Base-by-base conservation (phyloP, 1,140 invertebrate species). In the Euura lappo region DNA sequence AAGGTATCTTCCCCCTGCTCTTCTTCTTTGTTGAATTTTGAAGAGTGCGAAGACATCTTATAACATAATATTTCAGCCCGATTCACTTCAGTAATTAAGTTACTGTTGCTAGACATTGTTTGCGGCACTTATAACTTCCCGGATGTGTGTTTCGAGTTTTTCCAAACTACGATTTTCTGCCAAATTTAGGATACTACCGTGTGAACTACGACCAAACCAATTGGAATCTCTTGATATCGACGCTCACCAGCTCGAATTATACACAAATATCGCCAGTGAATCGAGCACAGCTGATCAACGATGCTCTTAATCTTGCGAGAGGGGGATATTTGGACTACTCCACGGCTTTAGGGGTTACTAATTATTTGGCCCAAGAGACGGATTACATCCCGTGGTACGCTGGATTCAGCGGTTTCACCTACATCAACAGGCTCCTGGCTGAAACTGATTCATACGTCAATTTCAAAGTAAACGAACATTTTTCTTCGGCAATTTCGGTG, bases 251-350 rank as follows among this genome's bases (percentile, higher is more conserved):
- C 0, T 45, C 60, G 0, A 75, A 86, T 44, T 79, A 75, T 11
- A 75, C 77, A 6, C 72, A 65, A 8, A 89, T 93, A 65, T 76
- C 83, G 44, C 69, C 76, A 6, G 79, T 87, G 1, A 92, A 90
- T 72, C 80, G 93, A 74, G 92, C 91, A 6, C 90, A 91, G 73
- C 83, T 93, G 10, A 78, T 93, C 6, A 89, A 92, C 75, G 91
- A 93, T 78, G 84, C 90, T 1, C 89, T 92, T 73, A 90, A 89
- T 75, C 79, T 93, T 45, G 90, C 89, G 0, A 81, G 81, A 72
- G 81, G 79, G 1, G 86, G 83, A 6, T 76, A 82, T 3, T 42
- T 89, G 0, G 68, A 85, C 28, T 91, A 91, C 65, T 74, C 77
- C 0, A 75, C 88, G 2, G 84, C 91, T 1, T 81, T 93, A 2